Evolutionary conservation across 2,113 vertebrate genomes (phyloP), one percentile per base, ranked within the genome.

Genomic region (Smithornis capensis): DNA sequence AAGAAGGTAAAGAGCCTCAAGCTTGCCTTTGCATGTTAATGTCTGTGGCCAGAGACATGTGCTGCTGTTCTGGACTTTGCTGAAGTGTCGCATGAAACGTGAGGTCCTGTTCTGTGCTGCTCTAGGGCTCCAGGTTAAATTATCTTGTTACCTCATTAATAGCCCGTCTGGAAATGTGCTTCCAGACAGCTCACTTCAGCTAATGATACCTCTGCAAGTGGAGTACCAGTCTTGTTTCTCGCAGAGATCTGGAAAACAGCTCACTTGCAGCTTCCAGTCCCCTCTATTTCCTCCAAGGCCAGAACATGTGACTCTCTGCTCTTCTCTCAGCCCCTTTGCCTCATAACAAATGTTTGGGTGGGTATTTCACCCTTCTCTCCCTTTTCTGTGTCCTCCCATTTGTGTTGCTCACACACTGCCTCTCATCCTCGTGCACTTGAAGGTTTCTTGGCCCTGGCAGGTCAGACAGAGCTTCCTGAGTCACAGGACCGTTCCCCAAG

Each of bases 111-210:
- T 49, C 64, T 65, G 50, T 17, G 37, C 80, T 83, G 47, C 4
- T 86, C 35, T 49, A 29, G 80, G 79, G 23, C 68, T 96, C 77
- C 64, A 44, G 42, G 42, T 93, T 83, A 63, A 90, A 59, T 95
- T 88, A 55, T 55, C 86, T 63, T 70, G 35, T 95, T 94, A 93
- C 29, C 29, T 90, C 68, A 21, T 90, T 74, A 94, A 83, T 31
- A 74, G 60, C 60, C 85, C 73, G 64, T 86, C 86, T 93, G 86
- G 83, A 70, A 89, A 86, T 63, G 68, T 87, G 52, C 59, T 91
- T 87, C 47, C 86, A 92, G 42, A 76, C 83, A 93, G 80, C 71
- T 86, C 8, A 50, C 57, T 89, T 81, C 52, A 70, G 49, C 68
- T 52, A 12, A 75, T 55, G n/a, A 22, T 73, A n/a, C 53, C 62